Percentiles rank a stretch among this genome's conserved stretches.
Conservation (phyloP, 2,888 invertebrate genomes). For the Onthophagus sagittarius region DNA sequence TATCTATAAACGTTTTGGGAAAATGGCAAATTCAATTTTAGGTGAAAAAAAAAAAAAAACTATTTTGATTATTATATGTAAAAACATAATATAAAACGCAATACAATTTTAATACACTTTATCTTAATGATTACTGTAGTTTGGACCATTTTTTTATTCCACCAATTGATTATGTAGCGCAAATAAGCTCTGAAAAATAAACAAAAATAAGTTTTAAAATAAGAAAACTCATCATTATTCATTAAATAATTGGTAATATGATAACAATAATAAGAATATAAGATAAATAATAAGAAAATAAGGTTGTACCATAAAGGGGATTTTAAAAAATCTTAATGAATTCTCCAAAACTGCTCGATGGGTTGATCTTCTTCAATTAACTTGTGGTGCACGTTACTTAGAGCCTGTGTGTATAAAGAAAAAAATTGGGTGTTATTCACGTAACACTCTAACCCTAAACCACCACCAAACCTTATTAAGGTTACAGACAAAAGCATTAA, state of each 20-base stretch:
- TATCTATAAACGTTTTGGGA: no score
- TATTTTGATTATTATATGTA: not conserved
- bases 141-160: constrained; percentile 32
- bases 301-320: constrained; percentile 20
- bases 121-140: not conserved
- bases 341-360: constrained; percentile 43
- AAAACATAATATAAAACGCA: not conserved
- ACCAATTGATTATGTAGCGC: constrained; percentile 51
- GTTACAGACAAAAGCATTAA: not conserved
- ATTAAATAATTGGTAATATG: constrained; percentile 5
- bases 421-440: constrained; percentile 17
- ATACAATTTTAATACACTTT: not conserved
- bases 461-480: constrained; percentile 5
- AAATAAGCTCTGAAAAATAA: constrained; percentile 51
- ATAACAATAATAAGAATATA: constrained; percentile 3
- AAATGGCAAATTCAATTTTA: no score
- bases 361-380: constrained; percentile 63
- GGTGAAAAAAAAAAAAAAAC: no score
- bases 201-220: not conserved
- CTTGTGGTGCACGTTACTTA: constrained; percentile 81
- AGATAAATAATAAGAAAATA: constrained; percentile 11
- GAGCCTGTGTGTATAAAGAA: constrained; percentile 56
- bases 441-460: not conserved
- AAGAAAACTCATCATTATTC: constrained; percentile 11
- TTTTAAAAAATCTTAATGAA: constrained; percentile 38